phyloP scores from a whole-genome alignment of 2,888 invertebrate species.

The Chalcis sispes region DNA sequence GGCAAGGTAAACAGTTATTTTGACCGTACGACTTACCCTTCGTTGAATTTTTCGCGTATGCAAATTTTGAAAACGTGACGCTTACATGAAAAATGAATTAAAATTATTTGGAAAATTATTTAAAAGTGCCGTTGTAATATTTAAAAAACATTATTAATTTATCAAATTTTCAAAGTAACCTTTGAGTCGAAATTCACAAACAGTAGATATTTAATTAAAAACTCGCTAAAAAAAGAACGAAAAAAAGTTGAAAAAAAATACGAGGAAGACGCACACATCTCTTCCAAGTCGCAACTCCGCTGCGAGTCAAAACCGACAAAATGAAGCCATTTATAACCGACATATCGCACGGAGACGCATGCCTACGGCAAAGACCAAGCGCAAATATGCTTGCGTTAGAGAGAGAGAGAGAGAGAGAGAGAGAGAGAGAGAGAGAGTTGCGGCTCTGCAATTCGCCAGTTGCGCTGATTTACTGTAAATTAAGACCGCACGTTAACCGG shows the following conservation, averaged over 20 bases:
- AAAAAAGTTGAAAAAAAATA: too few relatives aligned
- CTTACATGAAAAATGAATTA: constrained; percentile 32
- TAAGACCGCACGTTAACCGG: constrained; percentile 14
- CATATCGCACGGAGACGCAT: constrained; percentile 23
- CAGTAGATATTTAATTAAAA: too few relatives aligned
- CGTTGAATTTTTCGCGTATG: neutral
- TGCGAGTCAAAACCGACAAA: constrained; percentile 36
- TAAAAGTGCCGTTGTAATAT: too few relatives aligned
- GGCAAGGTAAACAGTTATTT: neutral
- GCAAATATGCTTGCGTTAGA: neutral
- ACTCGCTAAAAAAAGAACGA: too few relatives aligned
- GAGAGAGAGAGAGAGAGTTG: too few relatives aligned
- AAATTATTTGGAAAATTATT: too few relatives aligned
- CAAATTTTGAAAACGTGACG: neutral
- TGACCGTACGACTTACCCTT: constrained; percentile 1
- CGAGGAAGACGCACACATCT: neutral
- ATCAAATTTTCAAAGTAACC: too few relatives aligned
- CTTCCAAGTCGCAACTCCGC: constrained; percentile 6
- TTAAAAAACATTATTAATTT: too few relatives aligned
- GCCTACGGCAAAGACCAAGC: too few relatives aligned
- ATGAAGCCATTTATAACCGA: constrained; percentile 51
- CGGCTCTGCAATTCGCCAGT: constrained; percentile 30
- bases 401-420: too few relatives aligned
- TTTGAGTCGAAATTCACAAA: too few relatives aligned
- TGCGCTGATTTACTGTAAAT: constrained; percentile 55